phyloP scores from a whole-genome alignment of 1,140 invertebrate species.

The Caenorhabditis inopinata region DNA sequence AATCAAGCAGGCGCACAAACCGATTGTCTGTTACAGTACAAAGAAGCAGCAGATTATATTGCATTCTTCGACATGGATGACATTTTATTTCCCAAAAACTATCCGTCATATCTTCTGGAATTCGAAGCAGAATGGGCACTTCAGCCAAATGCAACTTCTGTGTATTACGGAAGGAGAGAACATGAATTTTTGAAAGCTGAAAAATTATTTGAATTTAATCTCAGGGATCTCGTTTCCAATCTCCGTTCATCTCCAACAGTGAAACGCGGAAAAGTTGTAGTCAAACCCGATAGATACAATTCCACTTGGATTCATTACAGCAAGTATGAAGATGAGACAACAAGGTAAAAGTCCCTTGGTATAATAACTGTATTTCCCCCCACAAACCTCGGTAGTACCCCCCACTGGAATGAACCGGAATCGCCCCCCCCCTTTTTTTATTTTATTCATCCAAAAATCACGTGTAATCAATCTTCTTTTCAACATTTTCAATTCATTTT shows the following conservation, averaged over 20 bases:
- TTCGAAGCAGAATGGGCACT: neutral
- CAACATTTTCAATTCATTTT: no score
- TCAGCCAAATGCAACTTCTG: neutral
- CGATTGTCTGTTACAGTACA: neutral
- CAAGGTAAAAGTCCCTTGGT: neutral
- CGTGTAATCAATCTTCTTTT: no score
- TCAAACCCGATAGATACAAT: neutral
- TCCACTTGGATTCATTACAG: neutral
- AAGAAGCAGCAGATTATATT: neutral
- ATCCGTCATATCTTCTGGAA: neutral
- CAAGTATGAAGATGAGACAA: neutral
- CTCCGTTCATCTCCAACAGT: neutral
- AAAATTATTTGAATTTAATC: neutral
- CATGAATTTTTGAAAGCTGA: neutral
- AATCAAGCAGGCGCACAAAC: neutral
- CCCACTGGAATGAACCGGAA: no score
- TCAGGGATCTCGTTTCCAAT: neutral
- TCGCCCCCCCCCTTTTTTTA: no score
- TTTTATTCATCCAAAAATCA: no score
- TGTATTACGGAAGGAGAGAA: neutral
- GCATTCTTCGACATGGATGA: neutral
- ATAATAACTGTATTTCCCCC: no score
- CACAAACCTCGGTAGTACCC: no score
- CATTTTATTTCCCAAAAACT: neutral
- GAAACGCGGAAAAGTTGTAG: neutral